Evolutionary conservation across 2,113 vertebrate genomes (phyloP), one percentile per base, ranked within the genome.

Genomic region (Engraulis encrasicolus): DNA sequence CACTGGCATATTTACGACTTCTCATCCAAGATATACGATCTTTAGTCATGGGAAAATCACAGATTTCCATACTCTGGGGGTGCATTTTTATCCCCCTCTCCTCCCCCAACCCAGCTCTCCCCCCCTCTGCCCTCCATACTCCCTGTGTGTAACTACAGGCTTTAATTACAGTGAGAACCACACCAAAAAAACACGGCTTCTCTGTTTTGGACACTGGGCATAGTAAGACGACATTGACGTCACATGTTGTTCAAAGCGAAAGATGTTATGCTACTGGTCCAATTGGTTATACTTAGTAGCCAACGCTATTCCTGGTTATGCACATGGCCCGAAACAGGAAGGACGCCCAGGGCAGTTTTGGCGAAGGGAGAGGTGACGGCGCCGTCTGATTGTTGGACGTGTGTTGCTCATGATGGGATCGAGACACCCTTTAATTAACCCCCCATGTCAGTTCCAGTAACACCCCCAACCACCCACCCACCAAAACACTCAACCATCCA

Each of bases 41-140:
- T 86, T 87, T 36, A 86, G 85, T 91, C 85, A 88, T 91, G 86
- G 91, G 86, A 92, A 91, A 87, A 88, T 86, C 88, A 83, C 82
- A 84, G 9, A 82, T 77, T 91, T 87, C 50, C 81, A 66, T 83
- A 90, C 85, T 87, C 83, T 85, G 58, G 84, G 84, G 88, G 31
- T 86, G 78, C 78, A 85, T 84, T 86, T 83, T 81, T 79, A 78
- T 78, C n/a, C 4, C 27, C 14, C 11, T 34, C 66, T 15, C 66
- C 5, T 23, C 58, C 6, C 58, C 58, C 58, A n/a, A n/a, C n/a
- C n/a, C n/a, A n/a, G n/a, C n/a, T 3, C 54, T n/a, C 17, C 1
- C 19, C 18, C 6, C 58, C 58, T 27, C 58, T 27, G 14, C 11
- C 12, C 27, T 36, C 27, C 2, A 2, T 74, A 74, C 66, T 36